Evolutionary conservation across 2,888 invertebrate species (phyloP).

Genomic region (Achlya flavicornis): DNA sequence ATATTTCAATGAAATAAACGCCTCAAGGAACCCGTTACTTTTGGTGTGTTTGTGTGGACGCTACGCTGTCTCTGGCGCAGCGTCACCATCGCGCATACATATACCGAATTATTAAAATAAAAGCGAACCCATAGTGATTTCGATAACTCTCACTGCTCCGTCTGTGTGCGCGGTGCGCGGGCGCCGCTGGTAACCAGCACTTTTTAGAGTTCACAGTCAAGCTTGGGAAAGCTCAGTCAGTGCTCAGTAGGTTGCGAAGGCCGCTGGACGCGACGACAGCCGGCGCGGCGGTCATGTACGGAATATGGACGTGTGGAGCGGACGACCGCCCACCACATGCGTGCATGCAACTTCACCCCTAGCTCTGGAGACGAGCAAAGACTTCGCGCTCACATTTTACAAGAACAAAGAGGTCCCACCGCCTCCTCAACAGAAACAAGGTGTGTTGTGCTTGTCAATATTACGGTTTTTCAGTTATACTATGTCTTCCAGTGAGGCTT

Average conservation of each 20-base stretch:
- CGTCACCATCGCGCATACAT: conserved; percentile 31
- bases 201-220: conserved; percentile 38
- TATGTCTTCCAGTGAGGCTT: background rate
- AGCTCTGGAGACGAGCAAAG: conserved; percentile 89
- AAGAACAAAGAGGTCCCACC: conserved; percentile 85
- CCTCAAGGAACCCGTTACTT: background rate
- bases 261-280: conserved; percentile 68
- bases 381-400: conserved; percentile 92
- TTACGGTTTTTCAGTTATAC: conserved; percentile 3
- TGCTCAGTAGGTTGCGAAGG: conserved; percentile 68
- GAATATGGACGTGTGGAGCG: conserved; percentile 90
- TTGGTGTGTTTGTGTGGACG: background rate
- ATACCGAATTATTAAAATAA: conserved; percentile 35
- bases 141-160: conserved; percentile 53
- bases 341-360: conserved; percentile 84
- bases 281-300: conserved; percentile 70
- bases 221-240: conserved; percentile 72
- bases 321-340: conserved; percentile 85
- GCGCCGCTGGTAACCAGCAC: conserved; percentile 37
- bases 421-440: conserved; percentile 68
- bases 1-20: background rate
- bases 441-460: conserved; percentile 43
- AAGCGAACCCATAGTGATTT: conserved; percentile 33
- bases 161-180: conserved; percentile 38
- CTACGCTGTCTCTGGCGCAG: background rate